phyloP scores from a whole-genome alignment of 2,888 invertebrate genomes.

The Incurvaria masculella region DNA sequence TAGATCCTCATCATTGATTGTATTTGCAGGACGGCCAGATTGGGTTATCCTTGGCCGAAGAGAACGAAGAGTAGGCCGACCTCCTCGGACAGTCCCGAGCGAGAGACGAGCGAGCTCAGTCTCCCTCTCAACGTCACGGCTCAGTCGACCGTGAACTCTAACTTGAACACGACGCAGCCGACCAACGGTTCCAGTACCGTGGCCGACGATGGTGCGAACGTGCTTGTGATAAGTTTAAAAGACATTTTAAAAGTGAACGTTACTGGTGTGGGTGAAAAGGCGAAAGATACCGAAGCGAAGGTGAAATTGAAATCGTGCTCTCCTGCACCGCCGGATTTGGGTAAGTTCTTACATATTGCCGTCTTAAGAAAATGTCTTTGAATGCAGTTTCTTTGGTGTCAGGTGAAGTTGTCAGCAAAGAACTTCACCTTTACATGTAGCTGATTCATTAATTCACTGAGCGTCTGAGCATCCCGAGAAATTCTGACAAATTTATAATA shows the following conservation, averaged over 20 bases:
- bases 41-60: constrained; percentile 6
- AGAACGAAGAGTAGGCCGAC: constrained; percentile 8
- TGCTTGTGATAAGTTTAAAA: constrained; percentile 31
- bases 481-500: too few relatives aligned
- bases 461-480: too few relatives aligned
- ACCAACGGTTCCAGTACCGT: not conserved
- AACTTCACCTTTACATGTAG: too few relatives aligned
- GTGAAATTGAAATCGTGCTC: constrained; percentile 54
- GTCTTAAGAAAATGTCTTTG: too few relatives aligned
- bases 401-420: too few relatives aligned
- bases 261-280: constrained; percentile 25
- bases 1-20: too few relatives aligned
- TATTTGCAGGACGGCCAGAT: constrained; percentile 1
- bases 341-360: constrained; percentile 37
- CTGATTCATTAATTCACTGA: too few relatives aligned
- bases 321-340: constrained; percentile 60
- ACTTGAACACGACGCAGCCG: not conserved
- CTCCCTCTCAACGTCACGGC: constrained; percentile 4
- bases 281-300: constrained; percentile 25
- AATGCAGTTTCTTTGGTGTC: too few relatives aligned
- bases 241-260: constrained; percentile 31
- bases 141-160: constrained; percentile 2
- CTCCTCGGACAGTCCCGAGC: constrained; percentile 4
- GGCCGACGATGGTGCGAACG: not conserved
- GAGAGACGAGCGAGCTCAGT: constrained; percentile 13